A percentile compares a stretch with the other conserved stretches of the same genome.
These are phyloP conservation scores for Hyles euphorbiae DNA, from an alignment of 1,140 invertebrate species.

Conservation along the genomic window DNA sequence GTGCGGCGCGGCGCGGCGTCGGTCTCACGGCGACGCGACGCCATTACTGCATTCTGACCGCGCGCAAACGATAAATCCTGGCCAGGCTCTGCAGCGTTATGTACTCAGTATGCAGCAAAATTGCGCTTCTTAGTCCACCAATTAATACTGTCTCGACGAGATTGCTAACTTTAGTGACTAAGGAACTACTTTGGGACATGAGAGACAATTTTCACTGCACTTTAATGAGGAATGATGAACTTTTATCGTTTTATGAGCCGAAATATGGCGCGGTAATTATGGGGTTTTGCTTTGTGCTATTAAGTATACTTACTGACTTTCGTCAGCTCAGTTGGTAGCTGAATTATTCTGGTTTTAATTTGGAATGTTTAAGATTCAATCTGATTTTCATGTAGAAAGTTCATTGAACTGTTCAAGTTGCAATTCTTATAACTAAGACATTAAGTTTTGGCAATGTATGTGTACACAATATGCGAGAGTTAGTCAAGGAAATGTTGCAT, in stretches of 20 bases:
- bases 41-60: conserved; percentile 49
- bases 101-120: conserved; percentile 44
- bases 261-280: conserved; percentile 2
- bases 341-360: too few species aligned
- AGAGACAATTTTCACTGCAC: neutral
- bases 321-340: too few species aligned
- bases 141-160: conserved; percentile 34
- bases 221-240: too few species aligned
- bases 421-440: too few species aligned
- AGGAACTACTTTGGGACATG: conserved; percentile 1
- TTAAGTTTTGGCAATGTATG: too few species aligned
- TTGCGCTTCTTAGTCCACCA: conserved; percentile 35
- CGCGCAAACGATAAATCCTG: conserved; percentile 47
- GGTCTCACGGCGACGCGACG: conserved; percentile 26
- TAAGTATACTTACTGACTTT: too few species aligned
- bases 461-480: too few species aligned
- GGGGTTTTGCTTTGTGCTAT: neutral
- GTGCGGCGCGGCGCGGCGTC: conserved; percentile 16
- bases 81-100: conserved; percentile 30
- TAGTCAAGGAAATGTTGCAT: too few species aligned
- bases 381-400: too few species aligned
- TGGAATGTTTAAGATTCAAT: too few species aligned
- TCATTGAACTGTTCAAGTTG: too few species aligned
- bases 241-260: neutral
- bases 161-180: conserved; percentile 45